Evolutionary conservation across 1,140 invertebrate species (phyloP).

Genomic region (Armadillidium nasatum): DNA sequence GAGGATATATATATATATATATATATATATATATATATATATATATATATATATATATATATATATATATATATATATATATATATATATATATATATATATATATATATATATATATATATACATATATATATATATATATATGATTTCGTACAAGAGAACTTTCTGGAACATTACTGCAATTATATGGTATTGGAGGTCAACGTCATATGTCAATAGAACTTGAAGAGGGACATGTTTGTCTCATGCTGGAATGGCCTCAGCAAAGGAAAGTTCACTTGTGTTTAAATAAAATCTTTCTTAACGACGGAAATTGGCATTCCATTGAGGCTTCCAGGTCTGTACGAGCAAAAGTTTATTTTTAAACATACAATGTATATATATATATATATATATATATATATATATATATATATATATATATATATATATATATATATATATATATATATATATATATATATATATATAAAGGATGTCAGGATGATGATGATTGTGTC

Average conservation of each 20-base stretch:
- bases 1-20: background rate
- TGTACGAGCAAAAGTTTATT: too few species aligned
- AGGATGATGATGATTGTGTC: too few species aligned
- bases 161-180: background rate
- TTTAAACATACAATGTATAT: too few species aligned
- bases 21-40: background rate
- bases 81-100: background rate
- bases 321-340: too few species aligned
- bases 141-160: background rate
- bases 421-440: too few species aligned
- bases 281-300: background rate
- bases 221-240: background rate
- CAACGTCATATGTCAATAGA: background rate
- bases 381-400: too few species aligned
- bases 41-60: background rate
- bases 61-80: background rate
- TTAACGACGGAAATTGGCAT: background rate
- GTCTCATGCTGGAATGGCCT: background rate
- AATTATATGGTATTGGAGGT: background rate
- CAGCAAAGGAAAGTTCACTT: background rate
- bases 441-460: too few species aligned
- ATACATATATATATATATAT: too few species aligned
- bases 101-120: background rate
- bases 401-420: too few species aligned
- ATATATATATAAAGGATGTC: too few species aligned